Percentiles rank a stretch among this genome's conserved stretches.
Conservation (phyloP, 1,140 invertebrate genomes). For the Papilio glaucus region DNA sequence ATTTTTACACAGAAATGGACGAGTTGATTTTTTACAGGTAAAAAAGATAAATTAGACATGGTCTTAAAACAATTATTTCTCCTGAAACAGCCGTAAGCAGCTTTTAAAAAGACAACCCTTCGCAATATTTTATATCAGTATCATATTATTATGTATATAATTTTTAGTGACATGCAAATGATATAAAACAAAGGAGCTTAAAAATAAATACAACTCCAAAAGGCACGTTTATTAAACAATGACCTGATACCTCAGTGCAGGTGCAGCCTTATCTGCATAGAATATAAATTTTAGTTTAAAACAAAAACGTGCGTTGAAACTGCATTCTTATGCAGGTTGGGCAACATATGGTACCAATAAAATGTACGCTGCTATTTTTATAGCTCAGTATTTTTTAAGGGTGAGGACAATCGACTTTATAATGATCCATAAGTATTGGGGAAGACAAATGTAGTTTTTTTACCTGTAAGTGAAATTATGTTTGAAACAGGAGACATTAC, state of each 20-base stretch:
- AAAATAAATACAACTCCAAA: not conserved
- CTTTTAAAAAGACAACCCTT: too few species aligned
- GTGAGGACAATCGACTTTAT: too few species aligned
- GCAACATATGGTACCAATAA: not conserved
- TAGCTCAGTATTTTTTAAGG: not conserved
- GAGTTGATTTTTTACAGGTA: too few species aligned
- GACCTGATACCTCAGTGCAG: not conserved
- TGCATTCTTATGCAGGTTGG: conserved; percentile 10
- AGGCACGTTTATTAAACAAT: not conserved
- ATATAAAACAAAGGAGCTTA: not conserved
- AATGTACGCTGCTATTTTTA: not conserved
- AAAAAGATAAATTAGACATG: too few species aligned
- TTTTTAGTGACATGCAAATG: too few species aligned
- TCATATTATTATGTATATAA: not conserved
- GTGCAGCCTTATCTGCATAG: conserved; percentile 2
- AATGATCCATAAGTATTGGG: too few species aligned
- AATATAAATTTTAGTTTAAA: conserved; percentile 11
- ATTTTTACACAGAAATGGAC: too few species aligned
- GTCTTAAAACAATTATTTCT: too few species aligned
- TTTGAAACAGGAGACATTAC: too few species aligned
- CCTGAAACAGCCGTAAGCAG: too few species aligned
- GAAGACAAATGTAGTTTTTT: too few species aligned
- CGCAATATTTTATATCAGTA: not conserved
- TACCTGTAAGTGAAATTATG: too few species aligned
- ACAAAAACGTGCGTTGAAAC: not conserved